Evolutionary conservation across 2,113 vertebrate species (phyloP).

Genomic region (Entelurus aequoreus): DNA sequence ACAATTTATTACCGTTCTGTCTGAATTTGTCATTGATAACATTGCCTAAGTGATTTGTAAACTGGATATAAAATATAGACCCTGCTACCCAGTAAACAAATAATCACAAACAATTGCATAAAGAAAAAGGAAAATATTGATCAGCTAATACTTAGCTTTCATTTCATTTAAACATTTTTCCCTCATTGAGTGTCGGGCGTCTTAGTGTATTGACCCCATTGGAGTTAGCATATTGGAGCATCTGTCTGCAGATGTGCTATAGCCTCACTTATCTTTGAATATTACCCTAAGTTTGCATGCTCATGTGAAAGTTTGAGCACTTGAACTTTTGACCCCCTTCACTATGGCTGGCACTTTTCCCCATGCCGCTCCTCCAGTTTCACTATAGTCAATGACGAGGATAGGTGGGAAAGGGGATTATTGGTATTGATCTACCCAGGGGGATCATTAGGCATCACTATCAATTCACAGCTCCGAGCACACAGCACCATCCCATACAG

Average conservation of each 20-base stretch:
- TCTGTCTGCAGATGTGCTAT: conserved; percentile 18
- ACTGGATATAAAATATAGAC: conserved; percentile 51
- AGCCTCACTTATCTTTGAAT: conserved; percentile 8
- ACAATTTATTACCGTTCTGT: neutral
- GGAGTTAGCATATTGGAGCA: neutral
- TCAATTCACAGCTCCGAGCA: conserved; percentile 96
- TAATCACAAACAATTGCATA: conserved; percentile 56
- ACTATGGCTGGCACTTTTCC: conserved; percentile 64
- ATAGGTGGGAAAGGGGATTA: conserved; percentile 96
- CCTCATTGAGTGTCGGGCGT: neutral
- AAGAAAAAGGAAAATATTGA: conserved; percentile 62
- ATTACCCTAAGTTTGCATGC: conserved; percentile 26
- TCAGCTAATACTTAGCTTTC: conserved; percentile 33
- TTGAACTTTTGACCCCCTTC: conserved; percentile 56
- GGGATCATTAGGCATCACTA: conserved; percentile 99
- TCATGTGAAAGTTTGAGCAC: conserved; percentile 35
- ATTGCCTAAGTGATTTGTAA: conserved; percentile 45
- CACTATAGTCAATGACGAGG: conserved; percentile 88
- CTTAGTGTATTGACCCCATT: conserved; percentile 24
- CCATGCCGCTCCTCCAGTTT: conserved; percentile 61
- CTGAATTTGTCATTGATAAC: conserved; percentile 50
- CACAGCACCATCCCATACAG: conserved; percentile 88
- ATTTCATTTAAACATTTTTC: conserved; percentile 51
- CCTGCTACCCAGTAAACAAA: conserved; percentile 18
- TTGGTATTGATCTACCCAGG: conserved; percentile 99